These are phyloP conservation scores for Mastomys coucha DNA, from an alignment of 2,113 vertebrate genomes.

Conservation along the genomic window DNA sequence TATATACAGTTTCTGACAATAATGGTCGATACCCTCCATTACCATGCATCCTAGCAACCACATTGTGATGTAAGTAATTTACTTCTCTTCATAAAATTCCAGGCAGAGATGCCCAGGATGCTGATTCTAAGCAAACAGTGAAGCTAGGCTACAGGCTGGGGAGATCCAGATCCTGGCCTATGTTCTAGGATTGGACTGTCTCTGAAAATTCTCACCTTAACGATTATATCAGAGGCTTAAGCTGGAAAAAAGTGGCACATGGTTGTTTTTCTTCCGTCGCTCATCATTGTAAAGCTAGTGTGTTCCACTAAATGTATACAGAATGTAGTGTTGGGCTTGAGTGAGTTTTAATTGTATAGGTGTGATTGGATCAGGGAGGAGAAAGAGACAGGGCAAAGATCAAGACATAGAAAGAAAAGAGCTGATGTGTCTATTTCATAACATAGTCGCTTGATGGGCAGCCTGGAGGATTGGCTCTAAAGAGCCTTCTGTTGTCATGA, in stretches of 20 bases:
- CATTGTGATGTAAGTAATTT: neutral
- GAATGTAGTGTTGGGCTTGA: no score
- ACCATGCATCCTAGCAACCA: neutral
- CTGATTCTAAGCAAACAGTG: neutral
- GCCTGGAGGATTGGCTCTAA: neutral
- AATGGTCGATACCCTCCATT: neutral
- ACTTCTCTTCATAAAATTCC: neutral
- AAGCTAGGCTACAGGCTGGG: neutral
- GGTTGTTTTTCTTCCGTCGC: neutral
- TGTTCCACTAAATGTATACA: neutral
- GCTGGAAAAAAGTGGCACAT: neutral
- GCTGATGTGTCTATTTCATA: neutral
- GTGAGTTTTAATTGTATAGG: no score
- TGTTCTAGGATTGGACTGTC: neutral
- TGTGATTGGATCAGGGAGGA: neutral
- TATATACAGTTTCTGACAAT: neutral
- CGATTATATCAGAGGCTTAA: neutral
- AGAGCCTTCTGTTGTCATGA: neutral
- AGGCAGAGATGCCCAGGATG: neutral
- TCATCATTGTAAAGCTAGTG: neutral
- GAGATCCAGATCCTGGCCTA: neutral
- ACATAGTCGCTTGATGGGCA: neutral
- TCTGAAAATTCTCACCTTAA: neutral
- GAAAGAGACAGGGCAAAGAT: neutral
- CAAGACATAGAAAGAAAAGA: neutral